Evolutionary conservation across 2,888 invertebrate species (phyloP).

Genomic region (Leucophenga maculata): DNA sequence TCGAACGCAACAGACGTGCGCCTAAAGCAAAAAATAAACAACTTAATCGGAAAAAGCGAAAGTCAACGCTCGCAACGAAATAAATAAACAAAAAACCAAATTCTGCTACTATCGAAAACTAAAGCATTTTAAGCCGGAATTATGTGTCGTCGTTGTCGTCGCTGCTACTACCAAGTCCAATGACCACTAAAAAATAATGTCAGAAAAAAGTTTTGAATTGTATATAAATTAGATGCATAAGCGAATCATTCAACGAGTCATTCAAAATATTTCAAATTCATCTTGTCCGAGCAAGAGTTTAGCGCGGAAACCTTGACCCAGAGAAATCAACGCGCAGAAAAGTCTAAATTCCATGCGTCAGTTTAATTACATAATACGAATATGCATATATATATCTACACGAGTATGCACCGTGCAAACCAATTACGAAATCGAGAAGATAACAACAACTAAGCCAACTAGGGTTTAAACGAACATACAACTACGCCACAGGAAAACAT

Average conservation of each 20-base stretch:
- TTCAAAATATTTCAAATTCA: not conserved
- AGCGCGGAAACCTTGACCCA: slow-evolving; percentile 28
- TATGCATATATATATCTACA: slow-evolving; percentile 10
- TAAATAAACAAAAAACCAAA: not conserved
- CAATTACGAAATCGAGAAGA: not conserved
- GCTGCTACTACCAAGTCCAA: slow-evolving; percentile 16
- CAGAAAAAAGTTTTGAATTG: not conserved
- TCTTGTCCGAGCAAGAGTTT: not conserved
- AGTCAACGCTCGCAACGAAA: slow-evolving; percentile 10
- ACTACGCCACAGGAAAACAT: slow-evolving; percentile 25
- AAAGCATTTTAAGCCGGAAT: slow-evolving; percentile 48
- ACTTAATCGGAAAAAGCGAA: slow-evolving; percentile 22
- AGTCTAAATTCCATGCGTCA: slow-evolving; percentile 13
- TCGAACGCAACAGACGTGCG: slow-evolving; percentile 52
- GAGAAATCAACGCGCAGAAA: slow-evolving; percentile 3
- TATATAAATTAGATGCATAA: not conserved
- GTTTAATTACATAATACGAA: not conserved
- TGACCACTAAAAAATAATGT: not conserved
- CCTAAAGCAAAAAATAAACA: not conserved
- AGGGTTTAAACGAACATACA: slow-evolving; percentile 18
- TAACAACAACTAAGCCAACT: slow-evolving; percentile 13
- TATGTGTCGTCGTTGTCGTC: slow-evolving; percentile 50
- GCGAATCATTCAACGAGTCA: not conserved
- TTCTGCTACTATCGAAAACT: slow-evolving; percentile 30
- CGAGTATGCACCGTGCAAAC: slow-evolving; percentile 15